Evolutionary conservation across 2,113 vertebrate genomes (phyloP), one percentile per base, ranked within the genome.

Genomic region (Vidua chalybeata): DNA sequence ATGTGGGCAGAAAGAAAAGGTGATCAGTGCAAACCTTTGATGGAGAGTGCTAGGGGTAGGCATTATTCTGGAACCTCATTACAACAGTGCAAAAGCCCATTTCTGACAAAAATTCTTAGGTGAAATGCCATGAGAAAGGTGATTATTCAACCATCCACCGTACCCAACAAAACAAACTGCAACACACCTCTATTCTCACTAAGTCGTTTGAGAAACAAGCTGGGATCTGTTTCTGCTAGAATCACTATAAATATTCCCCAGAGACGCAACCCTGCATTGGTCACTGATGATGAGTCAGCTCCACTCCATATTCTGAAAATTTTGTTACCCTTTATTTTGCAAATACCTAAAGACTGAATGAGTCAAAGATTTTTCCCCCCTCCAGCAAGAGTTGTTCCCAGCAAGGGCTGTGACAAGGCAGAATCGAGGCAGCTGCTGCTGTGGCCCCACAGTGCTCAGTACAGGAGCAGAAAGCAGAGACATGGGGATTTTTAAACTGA

Each of bases 221-320:
- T 17, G 46, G 62, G 78, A 78, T 89, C 61, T 43, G 39, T 45
- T 75, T 84, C 37, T 67, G 61, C 37, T 6, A 2, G 51, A 17
- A 73, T n/a, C 2, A 0, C 71, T 45, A 41, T n/a, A 46, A 68
- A 67, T 58, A 68, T 35, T 89, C 51, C 71, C 67, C 39, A 31
- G 39, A 58, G 56, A 67, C 39, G 31, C 64, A 62, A 31, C 45
- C 67, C 43, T 51, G 68, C 48, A 2, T 21, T 3, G 79, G 63
- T 48, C 92, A 62, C 28, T 13, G 3, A 13, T 56, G 59, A 95
- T 96, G 95, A 96, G 83, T 90, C 90, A 94, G 85, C 90, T 89
- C 30, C 8, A 2, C 71, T 73, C 35, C 23, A 0, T 30, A 49
- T 76, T 76, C 61, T 21, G 51, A 49, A 61, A 37, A 54, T 31